Percentiles rank a stretch among this genome's conserved stretches.
Conservation (phyloP, 2,888 invertebrate species). For the Callyntrura sp. region DNA sequence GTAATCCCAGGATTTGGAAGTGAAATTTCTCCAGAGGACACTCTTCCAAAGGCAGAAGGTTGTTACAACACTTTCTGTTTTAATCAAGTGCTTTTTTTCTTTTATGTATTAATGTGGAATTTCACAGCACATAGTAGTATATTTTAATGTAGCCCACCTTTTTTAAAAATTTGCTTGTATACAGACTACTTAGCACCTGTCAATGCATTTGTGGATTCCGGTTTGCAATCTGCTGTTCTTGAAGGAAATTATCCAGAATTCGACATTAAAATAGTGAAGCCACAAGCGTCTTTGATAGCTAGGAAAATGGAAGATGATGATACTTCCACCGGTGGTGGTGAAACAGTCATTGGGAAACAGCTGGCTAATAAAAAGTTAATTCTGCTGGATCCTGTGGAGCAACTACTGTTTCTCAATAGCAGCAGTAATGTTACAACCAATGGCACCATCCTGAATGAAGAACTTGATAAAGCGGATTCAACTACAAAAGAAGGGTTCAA, state of each 20-base stretch:
- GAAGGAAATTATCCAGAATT: constrained; percentile 43
- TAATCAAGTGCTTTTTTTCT: too few relatives aligned
- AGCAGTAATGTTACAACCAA: not conserved
- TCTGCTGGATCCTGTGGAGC: not conserved
- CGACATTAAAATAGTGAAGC: not conserved
- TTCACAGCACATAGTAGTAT: too few relatives aligned
- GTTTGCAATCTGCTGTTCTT: not conserved
- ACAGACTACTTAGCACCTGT: not conserved
- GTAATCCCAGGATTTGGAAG: constrained; percentile 26
- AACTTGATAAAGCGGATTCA: not conserved
- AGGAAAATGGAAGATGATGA: not conserved
- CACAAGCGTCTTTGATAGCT: not conserved
- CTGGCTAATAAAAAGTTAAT: not conserved
- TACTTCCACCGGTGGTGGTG: not conserved
- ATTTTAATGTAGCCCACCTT: too few relatives aligned
- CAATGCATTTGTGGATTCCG: not conserved
- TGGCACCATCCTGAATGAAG: not conserved
- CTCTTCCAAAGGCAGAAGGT: not conserved
- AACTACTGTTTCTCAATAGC: not conserved
- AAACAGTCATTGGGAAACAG: not conserved
- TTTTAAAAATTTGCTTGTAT: too few relatives aligned
- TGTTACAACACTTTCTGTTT: not conserved
- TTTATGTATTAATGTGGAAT: too few relatives aligned
- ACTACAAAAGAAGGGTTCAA: not conserved
- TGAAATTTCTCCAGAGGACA: constrained; percentile 20